phyloP scores from a whole-genome alignment of 2,797 vertebrate species.

The Cynodonichthys magdalenae region DNA sequence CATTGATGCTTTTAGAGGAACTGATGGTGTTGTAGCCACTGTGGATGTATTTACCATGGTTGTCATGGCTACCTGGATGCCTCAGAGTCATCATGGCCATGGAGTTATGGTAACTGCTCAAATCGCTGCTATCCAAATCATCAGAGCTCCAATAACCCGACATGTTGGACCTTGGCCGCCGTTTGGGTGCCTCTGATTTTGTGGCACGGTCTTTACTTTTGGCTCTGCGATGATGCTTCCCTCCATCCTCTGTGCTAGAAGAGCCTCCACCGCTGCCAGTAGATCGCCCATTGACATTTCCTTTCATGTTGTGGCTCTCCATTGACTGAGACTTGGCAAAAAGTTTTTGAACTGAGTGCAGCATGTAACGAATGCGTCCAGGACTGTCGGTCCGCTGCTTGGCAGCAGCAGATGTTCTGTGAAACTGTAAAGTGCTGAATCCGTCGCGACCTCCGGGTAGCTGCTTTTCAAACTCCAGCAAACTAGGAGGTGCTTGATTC shows the following conservation, averaged over 20 bases:
- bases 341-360: conserved; percentile 97
- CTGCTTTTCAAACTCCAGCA: conserved; percentile 96
- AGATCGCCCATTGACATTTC: conserved; percentile 87
- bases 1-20: conserved; percentile 92
- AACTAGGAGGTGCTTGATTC: conserved; percentile 89
- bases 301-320: conserved; percentile 89
- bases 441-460: conserved; percentile 92
- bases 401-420: conserved; percentile 83
- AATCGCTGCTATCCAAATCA: conserved; percentile 92
- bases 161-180: conserved; percentile 94
- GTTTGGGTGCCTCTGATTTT: conserved; percentile 90
- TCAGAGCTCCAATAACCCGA: conserved; percentile 99
- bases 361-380: conserved; percentile 95
- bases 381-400: conserved; percentile 97
- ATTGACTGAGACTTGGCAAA: conserved; percentile 97
- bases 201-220: conserved; percentile 96
- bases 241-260: conserved; percentile 85
- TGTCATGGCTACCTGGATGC: conserved; percentile 73
- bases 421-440: conserved; percentile 98
- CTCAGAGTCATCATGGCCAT: conserved; percentile 94
- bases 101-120: conserved; percentile 89
- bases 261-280: conserved; percentile 79
- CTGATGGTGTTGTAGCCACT: conserved; percentile 97
- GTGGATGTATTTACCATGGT: conserved; percentile 88
- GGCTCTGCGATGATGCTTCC: conserved; percentile 89